These are phyloP conservation scores for Sebastes fasciatus DNA, from an alignment of 2,113 vertebrate genomes.

Conservation along the genomic window DNA sequence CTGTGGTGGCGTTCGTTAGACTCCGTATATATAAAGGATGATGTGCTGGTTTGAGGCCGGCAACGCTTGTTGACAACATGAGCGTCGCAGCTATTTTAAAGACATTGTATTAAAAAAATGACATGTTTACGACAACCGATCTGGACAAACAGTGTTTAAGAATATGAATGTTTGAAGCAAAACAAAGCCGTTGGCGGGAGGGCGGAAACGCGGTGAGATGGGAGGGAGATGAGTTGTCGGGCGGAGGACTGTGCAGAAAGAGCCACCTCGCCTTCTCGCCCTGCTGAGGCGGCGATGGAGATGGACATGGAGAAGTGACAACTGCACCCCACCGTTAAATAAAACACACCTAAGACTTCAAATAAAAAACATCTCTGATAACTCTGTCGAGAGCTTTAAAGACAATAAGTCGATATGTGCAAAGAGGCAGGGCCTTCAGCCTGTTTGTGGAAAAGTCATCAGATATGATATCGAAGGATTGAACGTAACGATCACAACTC, in stretches of 20 bases:
- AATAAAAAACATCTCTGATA: constrained; percentile 31
- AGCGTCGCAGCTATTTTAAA: constrained; percentile 51
- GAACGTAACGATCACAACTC: constrained; percentile 73
- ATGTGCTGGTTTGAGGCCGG: constrained; percentile 75
- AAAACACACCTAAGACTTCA: constrained; percentile 21
- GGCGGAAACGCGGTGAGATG: constrained; percentile 47
- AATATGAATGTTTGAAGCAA: constrained; percentile 67
- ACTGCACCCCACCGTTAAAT: constrained; percentile 25
- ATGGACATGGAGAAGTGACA: constrained; percentile 18
- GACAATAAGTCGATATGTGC: constrained; percentile 72
- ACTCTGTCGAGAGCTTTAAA: constrained; percentile 28
- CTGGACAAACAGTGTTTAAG: constrained; percentile 63
- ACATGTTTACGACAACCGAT: constrained; percentile 49
- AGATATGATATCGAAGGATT: constrained; percentile 45
- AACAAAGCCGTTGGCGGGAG: constrained; percentile 65
- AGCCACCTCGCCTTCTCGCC: constrained; percentile 22
- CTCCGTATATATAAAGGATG: constrained; percentile 51
- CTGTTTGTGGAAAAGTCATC: constrained; percentile 56
- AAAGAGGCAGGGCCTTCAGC: constrained; percentile 72
- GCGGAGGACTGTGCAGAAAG: constrained; percentile 59
- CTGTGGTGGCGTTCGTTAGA: constrained; percentile 49
- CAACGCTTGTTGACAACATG: constrained; percentile 40
- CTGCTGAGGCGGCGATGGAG: not conserved
- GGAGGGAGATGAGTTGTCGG: constrained; percentile 20
- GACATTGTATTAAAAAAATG: constrained; percentile 30